Base-by-base conservation (phyloP, 1,140 invertebrate genomes). In the Dinoponera quadriceps region DNA sequence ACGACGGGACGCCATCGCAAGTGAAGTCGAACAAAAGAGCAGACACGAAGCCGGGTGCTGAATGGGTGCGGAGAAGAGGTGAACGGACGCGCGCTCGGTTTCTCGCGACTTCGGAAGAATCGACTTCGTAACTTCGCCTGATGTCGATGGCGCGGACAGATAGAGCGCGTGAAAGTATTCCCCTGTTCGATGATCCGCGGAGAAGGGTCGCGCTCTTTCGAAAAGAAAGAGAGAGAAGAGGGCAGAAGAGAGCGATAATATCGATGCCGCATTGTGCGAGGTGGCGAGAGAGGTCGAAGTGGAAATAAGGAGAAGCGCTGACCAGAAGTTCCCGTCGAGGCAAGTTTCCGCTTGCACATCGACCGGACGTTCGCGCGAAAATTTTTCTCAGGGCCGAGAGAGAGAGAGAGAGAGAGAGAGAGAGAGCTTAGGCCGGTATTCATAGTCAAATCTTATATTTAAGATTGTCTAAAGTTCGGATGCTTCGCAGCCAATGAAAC, bases 151-250 rank as follows among this genome's bases (percentile, higher is more conserved):
- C 33, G 63, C 29, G 74, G 57, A 75, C 33, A 59, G 60, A 66
- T 60, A 55, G 29, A 78, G 75, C 38, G 63, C 38, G 38, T 44
- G 57, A 69, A 71, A 48, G 75, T 69, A 38, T 51, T 57, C 51
- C 22, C 27, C 57, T 38, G 33, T 80, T 80, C 57, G 33, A 80
- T 69, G 75, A 80, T 80, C 75, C 69, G 69, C 57, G 54, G 66
- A 3, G 44, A 44, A 44, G 22, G 44, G 22, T 7, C 44, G 51
- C 22, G 14, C 20, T 44, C 38, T 44, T 44, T 44, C 38, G 38
- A 44, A 44, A 44, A 11, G 38, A 44, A 11, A 7, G 7, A 3
- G 33, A 7, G 7, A 7, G 33, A 7, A 2, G 65, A 49, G 44
- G n/a, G 38, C n/a, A n/a, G 44, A 11, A 68, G 38, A 22, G 27